Evolutionary conservation across 2,888 invertebrate genomes (phyloP).

Genomic region (Protophormia terraenovae): DNA sequence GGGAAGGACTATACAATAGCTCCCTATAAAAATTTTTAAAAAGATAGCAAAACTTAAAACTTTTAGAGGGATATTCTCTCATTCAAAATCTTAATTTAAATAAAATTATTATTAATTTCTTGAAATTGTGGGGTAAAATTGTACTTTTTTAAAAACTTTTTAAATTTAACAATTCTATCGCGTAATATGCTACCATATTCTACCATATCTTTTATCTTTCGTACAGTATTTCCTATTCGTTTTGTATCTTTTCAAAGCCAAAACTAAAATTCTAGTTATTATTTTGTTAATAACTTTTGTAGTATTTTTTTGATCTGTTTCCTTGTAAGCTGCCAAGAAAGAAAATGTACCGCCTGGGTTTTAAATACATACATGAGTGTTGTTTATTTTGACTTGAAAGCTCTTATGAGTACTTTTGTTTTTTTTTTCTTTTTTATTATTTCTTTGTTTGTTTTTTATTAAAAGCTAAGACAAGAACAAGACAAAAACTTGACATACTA

Average conservation of each 20-base stretch:
- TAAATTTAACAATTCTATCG: no score
- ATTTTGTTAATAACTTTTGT: not conserved
- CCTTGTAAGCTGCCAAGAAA: slow-evolving; percentile 47
- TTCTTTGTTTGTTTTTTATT: slow-evolving; percentile 2
- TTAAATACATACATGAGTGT: no score
- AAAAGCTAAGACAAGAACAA: slow-evolving; percentile 61
- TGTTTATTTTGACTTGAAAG: not conserved
- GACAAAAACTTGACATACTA: slow-evolving; percentile 65
- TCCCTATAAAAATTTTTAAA: no score
- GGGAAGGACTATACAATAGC: no score
- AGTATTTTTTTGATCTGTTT: not conserved
- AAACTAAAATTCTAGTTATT: not conserved
- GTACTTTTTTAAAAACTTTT: no score
- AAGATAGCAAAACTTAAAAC: no score
- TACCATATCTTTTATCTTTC: no score
- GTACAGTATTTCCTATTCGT: not conserved
- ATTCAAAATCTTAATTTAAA: no score
- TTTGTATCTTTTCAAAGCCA: not conserved
- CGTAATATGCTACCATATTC: no score
- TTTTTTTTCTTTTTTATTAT: not conserved
- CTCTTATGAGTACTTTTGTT: not conserved
- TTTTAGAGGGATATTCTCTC: no score
- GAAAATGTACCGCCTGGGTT: slow-evolving; percentile 25
- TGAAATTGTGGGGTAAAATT: no score
- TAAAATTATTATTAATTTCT: no score